Conservation (phyloP, 2,797 vertebrate species). For the Salarias fasciatus region DNA sequence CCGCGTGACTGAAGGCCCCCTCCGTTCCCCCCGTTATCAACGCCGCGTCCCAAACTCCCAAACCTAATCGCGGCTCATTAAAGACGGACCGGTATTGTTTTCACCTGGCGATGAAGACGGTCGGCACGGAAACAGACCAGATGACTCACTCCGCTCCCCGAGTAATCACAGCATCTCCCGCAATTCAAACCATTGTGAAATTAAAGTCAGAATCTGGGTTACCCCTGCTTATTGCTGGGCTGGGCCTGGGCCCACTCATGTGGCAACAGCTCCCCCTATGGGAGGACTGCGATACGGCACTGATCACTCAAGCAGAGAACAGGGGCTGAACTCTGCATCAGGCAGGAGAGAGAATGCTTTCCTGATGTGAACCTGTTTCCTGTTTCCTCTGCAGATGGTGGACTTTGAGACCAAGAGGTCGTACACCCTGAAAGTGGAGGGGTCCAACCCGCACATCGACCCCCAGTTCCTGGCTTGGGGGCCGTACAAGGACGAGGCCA, state of each 20-base stretch:
- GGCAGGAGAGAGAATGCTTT: too few species aligned
- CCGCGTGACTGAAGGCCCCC: constrained; percentile 17
- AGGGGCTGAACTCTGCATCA: too few species aligned
- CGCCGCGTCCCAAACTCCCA: constrained; percentile 48
- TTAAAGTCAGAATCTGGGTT: constrained; percentile 29
- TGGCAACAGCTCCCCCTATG: constrained; percentile 82
- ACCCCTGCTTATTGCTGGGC: neutral
- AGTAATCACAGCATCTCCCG: constrained; percentile 23
- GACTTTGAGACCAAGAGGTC: constrained; percentile 94
- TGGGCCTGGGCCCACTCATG: constrained; percentile 34
- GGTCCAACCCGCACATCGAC: constrained; percentile 91
- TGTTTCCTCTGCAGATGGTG: constrained; percentile 80
- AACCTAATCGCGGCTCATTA: constrained; percentile 53
- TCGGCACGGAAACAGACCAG: constrained; percentile 26
- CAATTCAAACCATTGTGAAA: constrained; percentile 25
- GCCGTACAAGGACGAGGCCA: constrained; percentile 95
- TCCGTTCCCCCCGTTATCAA: constrained; percentile 8
- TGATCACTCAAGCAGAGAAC: too few species aligned
- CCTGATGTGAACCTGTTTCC: too few species aligned
- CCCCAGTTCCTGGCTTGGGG: constrained; percentile 92
- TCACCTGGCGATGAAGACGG: constrained; percentile 28
- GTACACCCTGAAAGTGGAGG: constrained; percentile 94
- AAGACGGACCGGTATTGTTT: constrained; percentile 34
- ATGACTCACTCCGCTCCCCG: constrained; percentile 29
- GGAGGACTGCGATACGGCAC: constrained; percentile 14